Evolutionary conservation across 1,140 invertebrate species (phyloP).

Genomic region (Leucophenga varia): DNA sequence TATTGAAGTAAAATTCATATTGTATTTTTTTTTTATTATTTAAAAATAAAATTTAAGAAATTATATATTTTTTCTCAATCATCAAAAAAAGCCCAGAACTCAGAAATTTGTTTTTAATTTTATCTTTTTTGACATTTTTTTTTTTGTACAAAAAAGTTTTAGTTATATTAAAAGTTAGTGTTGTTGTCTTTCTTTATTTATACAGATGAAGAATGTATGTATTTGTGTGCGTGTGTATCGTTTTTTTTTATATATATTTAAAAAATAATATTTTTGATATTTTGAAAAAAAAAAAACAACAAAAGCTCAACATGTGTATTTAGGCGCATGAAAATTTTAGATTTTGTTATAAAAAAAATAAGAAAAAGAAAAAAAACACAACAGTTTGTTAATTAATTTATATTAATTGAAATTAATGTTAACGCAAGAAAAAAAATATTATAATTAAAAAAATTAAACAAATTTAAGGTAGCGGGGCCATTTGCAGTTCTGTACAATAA

Average conservation of each 20-base stretch:
- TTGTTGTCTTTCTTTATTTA: slow-evolving; percentile 1
- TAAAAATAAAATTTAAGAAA: slow-evolving; percentile 11
- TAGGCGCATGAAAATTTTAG: background rate
- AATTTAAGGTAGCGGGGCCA: slow-evolving; percentile 55
- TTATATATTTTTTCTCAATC: slow-evolving; percentile 13
- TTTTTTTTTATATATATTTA: slow-evolving; percentile 18
- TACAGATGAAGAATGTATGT: slow-evolving; percentile 4
- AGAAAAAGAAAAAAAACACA: slow-evolving; percentile 6
- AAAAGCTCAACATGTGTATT: background rate
- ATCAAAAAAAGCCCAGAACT: slow-evolving; percentile 55
- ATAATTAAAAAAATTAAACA: slow-evolving; percentile 42
- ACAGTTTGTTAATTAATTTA: slow-evolving; percentile 10
- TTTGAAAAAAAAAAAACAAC: slow-evolving; percentile 7
- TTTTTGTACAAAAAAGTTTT: background rate
- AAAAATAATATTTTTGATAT: slow-evolving; percentile 19
- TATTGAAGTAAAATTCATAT: slow-evolving; percentile 6
- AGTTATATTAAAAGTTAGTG: slow-evolving; percentile 13
- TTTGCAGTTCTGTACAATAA: slow-evolving; percentile 44
- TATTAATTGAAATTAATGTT: slow-evolving; percentile 15
- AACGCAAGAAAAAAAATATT: slow-evolving; percentile 15
- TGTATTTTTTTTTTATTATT: slow-evolving; percentile 12
- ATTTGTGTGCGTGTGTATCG: slow-evolving; percentile 18
- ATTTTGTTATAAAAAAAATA: background rate
- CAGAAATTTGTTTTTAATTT: slow-evolving; percentile 51
- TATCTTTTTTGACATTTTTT: slow-evolving; percentile 14